Evolutionary conservation across 2,797 vertebrate genomes (phyloP).

Genomic region (Anolis apletophallus): DNA sequence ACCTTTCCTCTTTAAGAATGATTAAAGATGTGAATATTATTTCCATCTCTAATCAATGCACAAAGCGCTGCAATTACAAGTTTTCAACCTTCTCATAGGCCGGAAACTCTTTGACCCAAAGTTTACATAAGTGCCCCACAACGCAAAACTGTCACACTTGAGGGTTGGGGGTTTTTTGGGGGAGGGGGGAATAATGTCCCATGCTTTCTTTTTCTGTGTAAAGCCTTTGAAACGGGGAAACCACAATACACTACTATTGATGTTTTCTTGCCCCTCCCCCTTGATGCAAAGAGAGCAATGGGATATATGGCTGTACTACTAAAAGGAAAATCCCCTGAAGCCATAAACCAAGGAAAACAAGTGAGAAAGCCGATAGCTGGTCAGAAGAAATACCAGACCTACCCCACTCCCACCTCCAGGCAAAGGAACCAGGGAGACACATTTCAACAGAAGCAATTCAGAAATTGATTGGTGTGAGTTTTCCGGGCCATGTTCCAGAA

Average conservation of each 20-base stretch:
- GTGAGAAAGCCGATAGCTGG: background rate
- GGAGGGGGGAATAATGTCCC: background rate
- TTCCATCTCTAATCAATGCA: background rate
- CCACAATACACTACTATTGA: background rate
- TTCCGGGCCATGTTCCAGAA: no score
- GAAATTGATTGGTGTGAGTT: background rate
- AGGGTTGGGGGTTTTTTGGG: background rate
- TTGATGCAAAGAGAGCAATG: background rate
- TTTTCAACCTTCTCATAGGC: background rate
- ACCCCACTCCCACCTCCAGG: background rate
- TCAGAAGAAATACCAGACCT: background rate
- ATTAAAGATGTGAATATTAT: no score
- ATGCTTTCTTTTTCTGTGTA: background rate
- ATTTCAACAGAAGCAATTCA: background rate
- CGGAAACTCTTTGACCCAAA: background rate
- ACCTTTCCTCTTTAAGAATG: no score
- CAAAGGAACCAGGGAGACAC: background rate
- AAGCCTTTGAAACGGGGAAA: background rate
- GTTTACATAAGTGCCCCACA: fast-evolving
- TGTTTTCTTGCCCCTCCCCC: fast-evolving
- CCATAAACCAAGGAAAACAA: background rate
- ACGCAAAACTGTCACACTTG: background rate
- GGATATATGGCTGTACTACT: background rate
- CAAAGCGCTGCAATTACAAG: background rate
- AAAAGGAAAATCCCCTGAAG: background rate